Base-by-base conservation (phyloP, 2,888 invertebrate species). In the Steinernema hermaphroditum region DNA sequence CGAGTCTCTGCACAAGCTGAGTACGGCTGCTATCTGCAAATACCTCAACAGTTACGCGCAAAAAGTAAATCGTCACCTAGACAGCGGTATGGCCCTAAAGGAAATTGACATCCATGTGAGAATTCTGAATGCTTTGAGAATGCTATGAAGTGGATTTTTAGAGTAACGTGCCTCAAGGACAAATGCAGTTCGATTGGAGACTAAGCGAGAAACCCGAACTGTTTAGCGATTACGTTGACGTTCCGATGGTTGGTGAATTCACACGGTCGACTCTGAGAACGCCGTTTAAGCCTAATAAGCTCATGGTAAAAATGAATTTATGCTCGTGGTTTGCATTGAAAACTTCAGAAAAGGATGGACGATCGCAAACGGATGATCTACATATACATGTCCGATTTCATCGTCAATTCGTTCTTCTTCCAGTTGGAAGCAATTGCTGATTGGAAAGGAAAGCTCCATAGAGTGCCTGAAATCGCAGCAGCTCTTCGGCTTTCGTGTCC, bases 371-470 rank as follows among this genome's bases (percentile, higher is more conserved):
- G 34, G n/a, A 72, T 68, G 62, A 32, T 69, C 32, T 72, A 69
- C 22, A 43, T 44, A n/a, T 72, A 72, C 57, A 72, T 72, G 16
- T 72, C 72, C 12, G 72, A 72, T 34, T 69, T 49, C 34, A 32
- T 69, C 1, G 44, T 72, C 19, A 69, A 72, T 69, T 69, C 69
- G 24, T 72, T 62, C 34, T 62, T 62, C 32, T 62, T 27, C 34
- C 62, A 62, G 19, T 6, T 62, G 29, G 62, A 62, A 29, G 32
- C 62, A 9, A 62, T 62, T 16, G 62, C 29, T 16, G 62, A 62
- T 19, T 62, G 62, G 62, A 62, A 62, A 19, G 19, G 29, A 14
- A 62, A 62, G n/a, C 62, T 62, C 32, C 62, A 62, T 19, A 29
- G 62, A n/a, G 16, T 62, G 16, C 62, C 62, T 2, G 41, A 24